Base-by-base conservation (phyloP, 2,888 invertebrate genomes). In the Hydrotaea cyrtoneurina region DNA sequence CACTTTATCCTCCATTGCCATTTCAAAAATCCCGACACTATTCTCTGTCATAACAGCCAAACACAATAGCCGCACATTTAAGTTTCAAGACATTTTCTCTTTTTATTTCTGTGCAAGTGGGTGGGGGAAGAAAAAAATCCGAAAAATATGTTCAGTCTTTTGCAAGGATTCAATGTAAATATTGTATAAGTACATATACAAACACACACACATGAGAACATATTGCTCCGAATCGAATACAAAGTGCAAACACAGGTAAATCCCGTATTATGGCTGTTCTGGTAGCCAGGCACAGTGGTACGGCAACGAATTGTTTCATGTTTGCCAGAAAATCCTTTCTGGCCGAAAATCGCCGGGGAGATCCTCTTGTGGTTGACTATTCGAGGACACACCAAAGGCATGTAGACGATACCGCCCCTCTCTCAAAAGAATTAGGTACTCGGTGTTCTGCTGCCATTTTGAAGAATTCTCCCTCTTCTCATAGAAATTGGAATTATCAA, bases 141-240 rank as follows among this genome's bases (percentile, higher is more conserved):
- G n/a, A n/a, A 50, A n/a, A 50, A 50, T 43, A 43, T 43, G 10
- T 43, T 31, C 31, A 39, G 50, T n/a, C 50, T 50, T 50, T 50
- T 5, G n/a, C n/a, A 50, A n/a, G n/a, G 50, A 50, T 4, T 15
- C 50, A 50, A n/a, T n/a, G 50, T n/a, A 50, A 50, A 50, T 50
- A 50, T 50, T n/a, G 50, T n/a, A 5, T 2, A 39, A 31, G 31
- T 31, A 31, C 3, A 31, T 43, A 43, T 43, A 43, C 43, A 43
- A 31, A 31, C 7, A 31, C 7, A 31, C 31, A 31, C 31, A 31
- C 31, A 50, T n/a, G n/a, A 15, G 7, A 50, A 50, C 15, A n/a
- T 50, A 50, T 50, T 50, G n/a, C 50, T 50, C n/a, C n/a, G 50
- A 50, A 50, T 50, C n/a, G 50, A 15, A n/a, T n/a, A 50, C 50